Evolutionary conservation across 2,888 invertebrate genomes (phyloP).

Genomic region (Fragum fragum): DNA sequence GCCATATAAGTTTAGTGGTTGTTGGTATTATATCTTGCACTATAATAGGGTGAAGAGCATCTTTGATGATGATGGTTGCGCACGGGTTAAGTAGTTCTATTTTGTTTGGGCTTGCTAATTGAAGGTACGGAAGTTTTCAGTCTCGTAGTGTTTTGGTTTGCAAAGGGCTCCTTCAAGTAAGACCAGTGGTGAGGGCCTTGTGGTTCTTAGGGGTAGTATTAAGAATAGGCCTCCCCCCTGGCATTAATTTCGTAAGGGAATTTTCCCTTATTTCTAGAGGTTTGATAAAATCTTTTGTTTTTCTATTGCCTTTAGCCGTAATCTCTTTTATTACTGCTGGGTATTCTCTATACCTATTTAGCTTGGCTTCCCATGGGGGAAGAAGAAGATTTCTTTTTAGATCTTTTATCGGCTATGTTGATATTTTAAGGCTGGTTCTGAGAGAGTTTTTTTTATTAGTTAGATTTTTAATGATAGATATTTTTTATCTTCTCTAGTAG

Average conservation of each 20-base stretch:
- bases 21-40: slow-evolving; percentile 65
- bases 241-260: slow-evolving; percentile 91
- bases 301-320: slow-evolving; percentile 4
- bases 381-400: not conserved
- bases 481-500: not conserved
- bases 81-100: slow-evolving; percentile 87
- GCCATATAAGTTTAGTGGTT: slow-evolving; percentile 91
- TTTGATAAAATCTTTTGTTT: not conserved
- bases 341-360: slow-evolving; percentile 33
- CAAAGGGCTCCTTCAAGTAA: slow-evolving; percentile 85
- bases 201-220: slow-evolving; percentile 90
- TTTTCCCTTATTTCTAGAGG: slow-evolving; percentile 82
- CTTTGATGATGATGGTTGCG: slow-evolving; percentile 70
- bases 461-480: not conserved
- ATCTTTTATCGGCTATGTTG: not conserved
- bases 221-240: slow-evolving; percentile 91
- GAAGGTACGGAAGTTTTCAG: slow-evolving; percentile 69
- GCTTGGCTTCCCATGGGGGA: slow-evolving; percentile 16
- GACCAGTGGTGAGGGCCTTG: slow-evolving; percentile 89
- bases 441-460: not conserved
- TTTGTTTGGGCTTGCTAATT: slow-evolving; percentile 77
- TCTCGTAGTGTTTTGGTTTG: slow-evolving; percentile 89
- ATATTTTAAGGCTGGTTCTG: not conserved
- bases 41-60: slow-evolving; percentile 61
- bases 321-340: slow-evolving; percentile 27